These are phyloP conservation scores for Phoebastria nigripes DNA, from an alignment of 2,797 vertebrate species.

Conservation along the genomic window DNA sequence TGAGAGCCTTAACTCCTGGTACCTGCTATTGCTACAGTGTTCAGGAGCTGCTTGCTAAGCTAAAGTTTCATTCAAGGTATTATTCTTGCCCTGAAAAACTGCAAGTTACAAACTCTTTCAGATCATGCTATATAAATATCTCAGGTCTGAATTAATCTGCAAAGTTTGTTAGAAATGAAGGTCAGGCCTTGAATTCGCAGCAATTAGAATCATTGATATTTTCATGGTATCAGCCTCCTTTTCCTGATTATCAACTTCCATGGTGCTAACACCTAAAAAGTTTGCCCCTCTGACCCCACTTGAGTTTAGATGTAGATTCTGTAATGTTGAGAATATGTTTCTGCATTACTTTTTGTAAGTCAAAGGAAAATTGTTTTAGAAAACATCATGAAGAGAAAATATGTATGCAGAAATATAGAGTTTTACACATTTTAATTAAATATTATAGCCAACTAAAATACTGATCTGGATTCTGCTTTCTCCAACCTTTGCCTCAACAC, in stretches of 20 bases:
- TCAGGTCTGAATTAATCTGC: constrained; percentile 54
- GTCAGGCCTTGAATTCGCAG: constrained; percentile 44
- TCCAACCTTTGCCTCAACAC: constrained; percentile 42
- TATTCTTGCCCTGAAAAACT: background rate
- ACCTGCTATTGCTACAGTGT: background rate
- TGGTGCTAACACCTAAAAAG: constrained; percentile 28
- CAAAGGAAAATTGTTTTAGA: background rate
- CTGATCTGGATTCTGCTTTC: constrained; percentile 23
- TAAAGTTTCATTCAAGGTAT: background rate
- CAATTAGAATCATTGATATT: constrained; percentile 55
- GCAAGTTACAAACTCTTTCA: background rate
- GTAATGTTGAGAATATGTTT: constrained; percentile 8
- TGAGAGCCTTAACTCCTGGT: background rate
- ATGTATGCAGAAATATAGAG: background rate
- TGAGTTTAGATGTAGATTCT: background rate
- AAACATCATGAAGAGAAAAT: background rate
- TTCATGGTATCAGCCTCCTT: constrained; percentile 45
- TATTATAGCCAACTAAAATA: background rate
- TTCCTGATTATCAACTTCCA: constrained; percentile 48
- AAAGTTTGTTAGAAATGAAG: constrained; percentile 59
- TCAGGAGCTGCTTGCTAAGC: background rate
- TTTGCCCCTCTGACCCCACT: constrained; percentile 43
- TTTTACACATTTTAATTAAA: constrained; percentile 48
- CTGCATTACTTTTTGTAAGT: constrained; percentile 11
- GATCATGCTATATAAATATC: background rate